Evolutionary conservation across 2,888 invertebrate genomes (phyloP).

Genomic region (Crossocerus cetratus): DNA sequence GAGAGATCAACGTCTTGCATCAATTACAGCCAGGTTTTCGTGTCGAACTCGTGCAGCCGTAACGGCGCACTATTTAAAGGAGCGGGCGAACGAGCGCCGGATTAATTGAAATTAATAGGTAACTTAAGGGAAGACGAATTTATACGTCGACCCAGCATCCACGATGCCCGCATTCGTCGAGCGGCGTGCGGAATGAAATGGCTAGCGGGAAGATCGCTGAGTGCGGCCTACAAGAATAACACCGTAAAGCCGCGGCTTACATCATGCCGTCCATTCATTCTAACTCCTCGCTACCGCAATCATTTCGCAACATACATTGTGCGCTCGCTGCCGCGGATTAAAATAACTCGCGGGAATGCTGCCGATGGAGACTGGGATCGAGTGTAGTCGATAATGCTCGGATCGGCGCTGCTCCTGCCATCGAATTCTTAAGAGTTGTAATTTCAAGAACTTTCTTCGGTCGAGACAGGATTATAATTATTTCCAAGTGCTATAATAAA

Average conservation of each 20-base stretch:
- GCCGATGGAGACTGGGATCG: too few relatives aligned
- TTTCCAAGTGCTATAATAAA: too few relatives aligned
- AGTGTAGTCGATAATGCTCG: too few relatives aligned
- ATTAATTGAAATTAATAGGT: background rate
- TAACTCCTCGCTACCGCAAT: slow-evolving; percentile 8
- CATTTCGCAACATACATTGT: slow-evolving; percentile 20
- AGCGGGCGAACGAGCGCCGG: background rate
- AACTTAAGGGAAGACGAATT: background rate
- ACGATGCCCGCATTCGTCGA: slow-evolving; percentile 50
- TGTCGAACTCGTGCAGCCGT: background rate
- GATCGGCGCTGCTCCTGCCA: too few relatives aligned
- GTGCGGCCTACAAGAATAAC: slow-evolving; percentile 41
- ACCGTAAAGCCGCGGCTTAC: slow-evolving; percentile 36
- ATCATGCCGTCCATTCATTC: slow-evolving; percentile 35
- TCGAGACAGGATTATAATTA: too few relatives aligned
- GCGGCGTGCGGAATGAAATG: slow-evolving; percentile 25
- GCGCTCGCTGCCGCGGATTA: too few relatives aligned
- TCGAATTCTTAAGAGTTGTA: too few relatives aligned
- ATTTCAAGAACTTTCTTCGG: too few relatives aligned
- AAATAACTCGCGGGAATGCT: too few relatives aligned
- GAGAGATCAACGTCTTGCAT: slow-evolving; percentile 2
- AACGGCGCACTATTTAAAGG: background rate
- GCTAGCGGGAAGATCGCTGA: slow-evolving; percentile 24
- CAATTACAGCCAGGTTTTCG: background rate
- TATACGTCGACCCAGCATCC: too few relatives aligned